Evolutionary conservation across 2,888 invertebrate genomes (phyloP).

Genomic region (Drosophila kokeensis): DNA sequence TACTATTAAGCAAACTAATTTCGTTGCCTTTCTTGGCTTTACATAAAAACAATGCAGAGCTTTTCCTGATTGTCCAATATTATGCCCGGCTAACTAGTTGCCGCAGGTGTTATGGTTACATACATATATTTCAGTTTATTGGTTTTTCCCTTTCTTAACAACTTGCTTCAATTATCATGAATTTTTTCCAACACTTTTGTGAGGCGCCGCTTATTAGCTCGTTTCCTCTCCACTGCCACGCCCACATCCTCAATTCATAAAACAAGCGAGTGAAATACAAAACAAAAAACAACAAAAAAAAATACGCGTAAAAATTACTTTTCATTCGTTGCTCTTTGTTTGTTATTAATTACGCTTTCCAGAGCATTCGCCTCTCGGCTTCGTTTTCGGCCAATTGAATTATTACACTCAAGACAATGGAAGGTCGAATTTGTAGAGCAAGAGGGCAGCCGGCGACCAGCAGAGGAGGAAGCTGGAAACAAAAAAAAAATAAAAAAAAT

Average conservation of each 20-base stretch:
- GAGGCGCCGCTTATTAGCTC: conserved; percentile 76
- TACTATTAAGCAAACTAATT: conserved; percentile 13
- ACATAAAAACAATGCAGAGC: conserved; percentile 6
- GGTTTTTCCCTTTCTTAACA: conserved; percentile 32
- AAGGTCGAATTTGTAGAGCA: conserved; percentile 18
- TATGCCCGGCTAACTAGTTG: conserved; percentile 8
- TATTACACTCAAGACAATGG: conserved; percentile 67
- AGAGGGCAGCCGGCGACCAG: conserved; percentile 8
- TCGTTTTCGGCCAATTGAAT: conserved; percentile 71
- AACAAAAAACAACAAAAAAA: not conserved
- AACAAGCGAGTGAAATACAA: not conserved
- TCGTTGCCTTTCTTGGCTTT: conserved; percentile 11
- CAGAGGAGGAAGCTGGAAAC: conserved; percentile 6
- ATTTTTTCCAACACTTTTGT: conserved; percentile 60
- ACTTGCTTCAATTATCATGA: conserved; percentile 52
- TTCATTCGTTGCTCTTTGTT: conserved; percentile 62
- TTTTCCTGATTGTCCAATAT: conserved; percentile 27
- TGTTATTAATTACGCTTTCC: conserved; percentile 73
- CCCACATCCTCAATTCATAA: conserved; percentile 72
- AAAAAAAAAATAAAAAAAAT: conserved; percentile 3
- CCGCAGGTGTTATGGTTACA: conserved; percentile 26
- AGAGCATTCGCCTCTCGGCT: conserved; percentile 52
- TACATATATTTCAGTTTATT: conserved; percentile 13
- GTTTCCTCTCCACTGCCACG: conserved; percentile 67
- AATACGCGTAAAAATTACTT: conserved; percentile 58